phyloP scores from a whole-genome alignment of 2,113 vertebrate genomes.

The Parus major region DNA sequence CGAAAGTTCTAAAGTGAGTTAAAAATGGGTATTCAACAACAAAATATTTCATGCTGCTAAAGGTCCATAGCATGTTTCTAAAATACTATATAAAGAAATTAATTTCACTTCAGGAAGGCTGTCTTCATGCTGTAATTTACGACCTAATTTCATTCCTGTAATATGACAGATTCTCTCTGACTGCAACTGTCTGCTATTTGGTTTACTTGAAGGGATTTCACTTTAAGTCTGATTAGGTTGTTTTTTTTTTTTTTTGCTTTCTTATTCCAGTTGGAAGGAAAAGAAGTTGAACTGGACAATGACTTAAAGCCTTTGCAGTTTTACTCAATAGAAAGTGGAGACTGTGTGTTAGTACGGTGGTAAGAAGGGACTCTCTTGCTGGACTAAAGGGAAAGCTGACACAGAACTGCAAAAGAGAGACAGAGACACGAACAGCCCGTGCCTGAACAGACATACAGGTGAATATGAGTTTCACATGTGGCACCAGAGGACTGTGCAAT shows the following conservation, averaged over 20 bases:
- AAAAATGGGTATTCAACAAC: background rate
- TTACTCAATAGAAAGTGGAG: constrained; percentile 90
- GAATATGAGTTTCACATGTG: background rate
- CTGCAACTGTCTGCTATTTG: background rate
- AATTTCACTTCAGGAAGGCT: background rate
- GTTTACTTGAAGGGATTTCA: background rate
- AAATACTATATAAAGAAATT: background rate
- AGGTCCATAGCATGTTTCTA: background rate
- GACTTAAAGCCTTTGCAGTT: constrained; percentile 90
- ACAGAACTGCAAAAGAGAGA: background rate
- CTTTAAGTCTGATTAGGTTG: background rate
- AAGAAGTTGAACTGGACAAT: constrained; percentile 88
- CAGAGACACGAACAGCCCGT: background rate
- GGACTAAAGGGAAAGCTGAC: background rate
- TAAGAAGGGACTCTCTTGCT: constrained; percentile 13
- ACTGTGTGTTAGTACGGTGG: constrained; percentile 90
- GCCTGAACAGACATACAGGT: background rate
- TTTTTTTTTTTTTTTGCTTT: background rate
- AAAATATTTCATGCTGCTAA: background rate
- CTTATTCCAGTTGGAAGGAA: constrained; percentile 79
- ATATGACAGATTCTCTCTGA: background rate
- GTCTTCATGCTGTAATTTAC: background rate
- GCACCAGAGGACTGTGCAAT: background rate
- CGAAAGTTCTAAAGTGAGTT: constrained; percentile 84
- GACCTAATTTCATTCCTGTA: background rate